Base-by-base conservation (phyloP, 2,888 invertebrate genomes). In the Eilema griseolum region DNA sequence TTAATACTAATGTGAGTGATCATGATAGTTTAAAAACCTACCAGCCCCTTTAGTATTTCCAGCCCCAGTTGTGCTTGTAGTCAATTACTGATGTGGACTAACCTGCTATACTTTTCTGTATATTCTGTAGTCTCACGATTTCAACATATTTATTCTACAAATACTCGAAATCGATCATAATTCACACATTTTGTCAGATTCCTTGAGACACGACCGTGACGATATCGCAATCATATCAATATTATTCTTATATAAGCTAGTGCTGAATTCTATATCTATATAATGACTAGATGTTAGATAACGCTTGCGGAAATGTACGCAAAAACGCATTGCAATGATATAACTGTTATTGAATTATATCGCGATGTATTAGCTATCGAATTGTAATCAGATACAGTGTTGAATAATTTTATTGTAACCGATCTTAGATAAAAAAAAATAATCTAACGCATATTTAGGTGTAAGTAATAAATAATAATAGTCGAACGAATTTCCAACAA, bases 151-250 rank as follows among this genome's bases (percentile, higher is more conserved):
- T 24, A 20, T 20, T 41, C 41, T 62, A 41, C 10, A 24, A 62
- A 41, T 41, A 41, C 61, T 24, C 24, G 24, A 5, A 41, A 62
- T 62, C 62, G 20, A 62, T 52, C 52, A 52, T 52, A n/a, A 52
- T 52, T 62, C 33, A 62, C 41, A 41, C 16, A 16, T 41, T 24
- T 26, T 12, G 24, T 62, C 7, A 16, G 24, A 37, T 16, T 24
- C 16, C 28, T 56, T 33, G 33, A 33, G 33, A 31, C 56, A 33
- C 24, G 31, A 28, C 28, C 31, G 16, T 52, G 64, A 56, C 20
- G 33, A 24, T 41, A 20, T n/a, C 37, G 62, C 37, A 41, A 37
- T 62, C 24, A 16, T 41, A 8, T 62, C 62, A 23, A 62, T 62
- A 62, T 41, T 37, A 16, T 24, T 61, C 14, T 62, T 62, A 62